A percentile compares a stretch with the other conserved stretches of the same genome.
These are phyloP conservation scores for Botia kubotai DNA, from an alignment of 2,797 vertebrate species.

Conservation along the genomic window DNA sequence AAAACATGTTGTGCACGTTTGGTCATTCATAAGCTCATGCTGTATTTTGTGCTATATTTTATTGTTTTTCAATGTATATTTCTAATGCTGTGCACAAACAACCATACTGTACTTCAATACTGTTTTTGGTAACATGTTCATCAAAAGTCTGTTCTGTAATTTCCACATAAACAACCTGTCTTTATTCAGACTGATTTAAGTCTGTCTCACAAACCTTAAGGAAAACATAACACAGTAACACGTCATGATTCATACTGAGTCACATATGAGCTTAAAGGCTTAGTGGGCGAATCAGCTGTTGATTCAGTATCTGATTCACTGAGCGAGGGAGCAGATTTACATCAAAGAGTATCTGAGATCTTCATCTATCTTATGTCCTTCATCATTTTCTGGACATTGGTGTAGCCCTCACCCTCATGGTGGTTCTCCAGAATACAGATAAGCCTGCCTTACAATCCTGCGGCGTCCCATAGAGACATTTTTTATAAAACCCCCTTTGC, in stretches of 20 bases:
- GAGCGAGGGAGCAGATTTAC: not conserved
- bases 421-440: slow-evolving; percentile 35
- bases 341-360: not conserved
- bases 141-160: too few species aligned
- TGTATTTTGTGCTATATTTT: too few species aligned
- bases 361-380: not conserved
- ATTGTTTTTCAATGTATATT: too few species aligned
- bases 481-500: slow-evolving; percentile 2
- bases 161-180: too few species aligned
- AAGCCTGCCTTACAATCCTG: not conserved
- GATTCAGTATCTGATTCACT: not conserved
- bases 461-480: not conserved
- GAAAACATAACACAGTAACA: not conserved
- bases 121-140: too few species aligned
- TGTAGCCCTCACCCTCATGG: not conserved
- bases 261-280: not conserved
- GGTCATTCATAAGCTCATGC: too few species aligned
- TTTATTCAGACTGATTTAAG: too few species aligned
- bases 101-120: too few species aligned
- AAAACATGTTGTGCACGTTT: not conserved
- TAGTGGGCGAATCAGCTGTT: not conserved
- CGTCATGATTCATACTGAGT: not conserved
- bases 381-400: slow-evolving; percentile 20
- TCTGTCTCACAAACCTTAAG: not conserved
- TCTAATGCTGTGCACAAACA: too few species aligned